Base-by-base conservation (phyloP, 2,888 invertebrate genomes). In the Amiota mariae region DNA sequence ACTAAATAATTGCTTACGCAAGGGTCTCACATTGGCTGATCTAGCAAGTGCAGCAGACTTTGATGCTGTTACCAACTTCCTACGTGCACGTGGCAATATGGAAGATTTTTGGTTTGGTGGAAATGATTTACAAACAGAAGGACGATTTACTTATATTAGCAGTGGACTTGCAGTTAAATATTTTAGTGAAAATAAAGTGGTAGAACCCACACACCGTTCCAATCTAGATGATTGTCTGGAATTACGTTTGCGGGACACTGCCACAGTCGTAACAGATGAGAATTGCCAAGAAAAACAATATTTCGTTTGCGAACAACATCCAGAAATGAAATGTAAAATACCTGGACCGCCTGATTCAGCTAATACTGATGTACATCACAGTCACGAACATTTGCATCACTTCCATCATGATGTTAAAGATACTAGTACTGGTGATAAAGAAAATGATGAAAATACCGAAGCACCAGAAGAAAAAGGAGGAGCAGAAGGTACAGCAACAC, bases 341-440 rank as follows among this genome's bases (percentile, higher is more conserved):
- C 13, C 51, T 24, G 67, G 51, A 2, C 24, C 24, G 8, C 79
- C 80, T 1, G 51, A 70, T 9, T 15, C 46, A 6, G 74, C 3
- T 2, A 48, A 74, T 6, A 10, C 3, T 0, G 18, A 4, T 1
- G 24, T 0, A 0, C 71, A 78, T 64, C 81, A 82, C 61, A 82
- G 85, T 70, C 82, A 82, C 72, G 85, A 82, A 75, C 85, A 82
- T 73, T 72, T 82, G 81, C 82, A 82, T 77, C 82, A 82, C 70
- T 84, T 82, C 81, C 82, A 82, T 74, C 82, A 82, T 56, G 76
- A 82, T 61, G 24, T 49, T 64, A 76, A 77, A 36, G 68, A 10
- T 67, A 76, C 54, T 70, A 75, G 46, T 63, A 18, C 2, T 48
- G 48, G 51, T 66, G 71, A 61, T 81, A 80, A 82, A 74, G 64